phyloP scores from a whole-genome alignment of 2,888 invertebrate species.

The Chloromyia formosa region DNA sequence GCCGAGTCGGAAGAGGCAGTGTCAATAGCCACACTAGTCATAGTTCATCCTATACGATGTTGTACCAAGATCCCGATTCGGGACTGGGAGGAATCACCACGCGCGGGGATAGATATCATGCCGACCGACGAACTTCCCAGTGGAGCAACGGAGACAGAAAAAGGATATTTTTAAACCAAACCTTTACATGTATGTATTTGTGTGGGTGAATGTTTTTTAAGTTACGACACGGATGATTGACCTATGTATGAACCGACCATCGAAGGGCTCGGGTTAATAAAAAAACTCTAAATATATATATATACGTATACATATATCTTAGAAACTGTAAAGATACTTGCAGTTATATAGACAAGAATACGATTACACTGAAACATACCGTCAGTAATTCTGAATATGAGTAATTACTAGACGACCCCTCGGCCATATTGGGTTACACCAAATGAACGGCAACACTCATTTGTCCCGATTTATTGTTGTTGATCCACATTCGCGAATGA shows the following conservation, averaged over 20 bases:
- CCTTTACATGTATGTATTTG: not conserved
- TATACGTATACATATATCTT: no score
- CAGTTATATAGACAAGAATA: no score
- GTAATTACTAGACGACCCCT: slow-evolving; percentile 63
- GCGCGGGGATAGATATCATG: not conserved
- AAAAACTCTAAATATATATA: no score
- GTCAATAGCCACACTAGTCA: not conserved
- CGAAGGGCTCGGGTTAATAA: no score
- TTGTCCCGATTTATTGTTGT: slow-evolving; percentile 61
- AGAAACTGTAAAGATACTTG: no score
- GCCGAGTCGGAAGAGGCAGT: not conserved
- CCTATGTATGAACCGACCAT: not conserved
- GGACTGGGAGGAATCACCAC: not conserved
- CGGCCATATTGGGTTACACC: slow-evolving; percentile 66
- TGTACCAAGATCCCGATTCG: not conserved
- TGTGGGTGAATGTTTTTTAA: not conserved
- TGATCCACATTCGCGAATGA: slow-evolving; percentile 58
- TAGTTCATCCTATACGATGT: slow-evolving; percentile 2
- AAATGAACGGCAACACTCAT: slow-evolving; percentile 64
- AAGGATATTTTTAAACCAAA: slow-evolving; percentile 13
- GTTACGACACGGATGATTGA: slow-evolving; percentile 6
- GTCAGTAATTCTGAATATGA: slow-evolving; percentile 65
- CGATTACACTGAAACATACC: slow-evolving; percentile 55
- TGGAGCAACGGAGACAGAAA: not conserved
- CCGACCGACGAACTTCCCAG: not conserved